Evolutionary conservation across 2,113 vertebrate species (phyloP).

Genomic region (Naja naja): DNA sequence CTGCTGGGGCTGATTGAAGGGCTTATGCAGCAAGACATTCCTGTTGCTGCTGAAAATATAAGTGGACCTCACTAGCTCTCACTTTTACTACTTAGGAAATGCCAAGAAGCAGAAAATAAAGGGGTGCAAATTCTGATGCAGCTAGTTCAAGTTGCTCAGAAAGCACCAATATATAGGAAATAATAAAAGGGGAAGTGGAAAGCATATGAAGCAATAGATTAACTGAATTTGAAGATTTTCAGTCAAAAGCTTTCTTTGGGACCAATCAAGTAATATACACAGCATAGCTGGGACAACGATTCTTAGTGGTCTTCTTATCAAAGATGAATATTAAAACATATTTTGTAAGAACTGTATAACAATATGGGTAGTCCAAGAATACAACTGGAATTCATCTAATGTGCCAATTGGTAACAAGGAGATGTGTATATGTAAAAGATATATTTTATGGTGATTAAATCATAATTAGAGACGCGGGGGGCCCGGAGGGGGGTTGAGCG

Average conservation of each 20-base stretch:
- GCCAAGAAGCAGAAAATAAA: background rate
- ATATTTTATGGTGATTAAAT: background rate
- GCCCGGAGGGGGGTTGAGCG: too few relatives aligned
- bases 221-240: background rate
- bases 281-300: background rate
- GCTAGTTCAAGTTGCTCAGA: background rate
- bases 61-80: background rate
- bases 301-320: background rate
- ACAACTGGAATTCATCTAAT: background rate
- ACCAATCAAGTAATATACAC: background rate
- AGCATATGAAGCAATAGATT: background rate
- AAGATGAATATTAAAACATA: background rate
- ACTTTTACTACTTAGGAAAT: background rate
- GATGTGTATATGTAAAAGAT: background rate
- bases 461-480: too few relatives aligned
- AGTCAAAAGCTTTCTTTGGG: background rate
- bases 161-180: background rate
- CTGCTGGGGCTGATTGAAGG: background rate
- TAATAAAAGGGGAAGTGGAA: too few relatives aligned
- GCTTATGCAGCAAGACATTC: background rate
- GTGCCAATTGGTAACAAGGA: background rate
- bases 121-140: background rate
- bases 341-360: background rate
- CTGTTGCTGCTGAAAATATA: background rate
- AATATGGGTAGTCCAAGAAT: background rate